Evolutionary conservation across 2,113 vertebrate genomes (phyloP), one percentile per base, ranked within the genome.

Genomic region (Pedionomus torquatus): DNA sequence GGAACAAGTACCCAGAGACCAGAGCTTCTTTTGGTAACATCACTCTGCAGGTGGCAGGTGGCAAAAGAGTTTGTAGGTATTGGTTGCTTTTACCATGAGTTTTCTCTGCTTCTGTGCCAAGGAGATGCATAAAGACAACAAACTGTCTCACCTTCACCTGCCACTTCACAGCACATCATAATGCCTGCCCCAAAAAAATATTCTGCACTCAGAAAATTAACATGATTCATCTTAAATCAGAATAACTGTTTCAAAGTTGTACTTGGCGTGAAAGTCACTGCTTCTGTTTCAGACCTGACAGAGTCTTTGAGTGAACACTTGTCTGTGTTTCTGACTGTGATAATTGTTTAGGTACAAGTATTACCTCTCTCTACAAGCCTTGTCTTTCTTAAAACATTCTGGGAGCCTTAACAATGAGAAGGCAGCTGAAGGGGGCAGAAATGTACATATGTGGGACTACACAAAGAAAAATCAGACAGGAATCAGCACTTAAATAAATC

Each of bases 91-190:
- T 35, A 39, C 28, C 11, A 7, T 7, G 30, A 57, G 10, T 72
- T 78, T 88, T 69, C n/a, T 74, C n/a, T 51, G 28, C 13, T 93
- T 55, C 51, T 71, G 19, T 66, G 19, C 14, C 37, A 66, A 54
- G 19, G 9, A 52, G 31, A 52, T 33, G 2, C 85, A 65, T 37
- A 46, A 83, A 80, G 24, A 58, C 54, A 79, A 28, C 7, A 88
- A 87, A 79, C 16, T 46, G 1, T 46, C 23, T 66, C 37, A 49
- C 48, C 24, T 74, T 92, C 23, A 3, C 24, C 58, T 90, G 30
- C 17, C 31, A 33, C 57, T 80, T 80, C 57, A 39, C 14, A 33
- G 58, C 7, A 86, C 80, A 65, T 51, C 0, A 0, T 30, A n/a
- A 63, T 54, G 46, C 25, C 17, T 83, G 13, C 9, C 31, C 0